Percentiles rank a stretch among this genome's conserved stretches.
phyloP scores from a whole-genome alignment of 2,113 vertebrate genomes.

The Tetrao urogallus region DNA sequence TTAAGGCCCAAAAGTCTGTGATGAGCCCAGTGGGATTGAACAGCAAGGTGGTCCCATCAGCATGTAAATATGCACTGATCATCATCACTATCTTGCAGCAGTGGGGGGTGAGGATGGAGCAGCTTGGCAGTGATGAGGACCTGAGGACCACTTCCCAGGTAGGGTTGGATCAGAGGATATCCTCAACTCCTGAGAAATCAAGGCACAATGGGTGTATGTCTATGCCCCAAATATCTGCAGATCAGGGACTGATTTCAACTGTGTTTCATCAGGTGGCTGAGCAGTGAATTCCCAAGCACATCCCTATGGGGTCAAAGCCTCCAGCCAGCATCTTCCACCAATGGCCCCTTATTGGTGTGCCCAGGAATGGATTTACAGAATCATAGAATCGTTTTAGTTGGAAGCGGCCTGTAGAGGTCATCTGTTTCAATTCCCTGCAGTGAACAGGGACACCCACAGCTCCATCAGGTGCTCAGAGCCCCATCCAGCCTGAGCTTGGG shows the following conservation, averaged over 20 bases:
- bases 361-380: neutral
- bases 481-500: too few species aligned
- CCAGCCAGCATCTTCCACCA: neutral
- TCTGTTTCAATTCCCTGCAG: too few species aligned
- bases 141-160: rapidly evolving
- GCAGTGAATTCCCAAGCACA: neutral
- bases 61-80: rapidly evolving
- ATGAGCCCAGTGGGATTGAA: rapidly evolving
- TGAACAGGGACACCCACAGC: too few species aligned
- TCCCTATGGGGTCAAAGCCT: neutral
- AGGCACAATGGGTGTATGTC: rapidly evolving
- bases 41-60: neutral
- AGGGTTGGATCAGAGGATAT: too few species aligned
- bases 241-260: neutral
- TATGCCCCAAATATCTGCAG: neutral
- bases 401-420: too few species aligned
- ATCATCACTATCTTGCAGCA: rapidly evolving
- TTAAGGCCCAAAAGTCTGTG: neutral
- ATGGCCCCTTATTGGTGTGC: neutral
- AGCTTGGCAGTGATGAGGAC: rapidly evolving
- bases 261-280: rapidly evolving
- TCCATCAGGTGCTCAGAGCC: too few species aligned
- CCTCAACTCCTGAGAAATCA: neutral
- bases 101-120: neutral
- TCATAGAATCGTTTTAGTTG: too few species aligned